phyloP scores from a whole-genome alignment of 1,140 invertebrate species.

The Pseudomyrmex gracilis region DNA sequence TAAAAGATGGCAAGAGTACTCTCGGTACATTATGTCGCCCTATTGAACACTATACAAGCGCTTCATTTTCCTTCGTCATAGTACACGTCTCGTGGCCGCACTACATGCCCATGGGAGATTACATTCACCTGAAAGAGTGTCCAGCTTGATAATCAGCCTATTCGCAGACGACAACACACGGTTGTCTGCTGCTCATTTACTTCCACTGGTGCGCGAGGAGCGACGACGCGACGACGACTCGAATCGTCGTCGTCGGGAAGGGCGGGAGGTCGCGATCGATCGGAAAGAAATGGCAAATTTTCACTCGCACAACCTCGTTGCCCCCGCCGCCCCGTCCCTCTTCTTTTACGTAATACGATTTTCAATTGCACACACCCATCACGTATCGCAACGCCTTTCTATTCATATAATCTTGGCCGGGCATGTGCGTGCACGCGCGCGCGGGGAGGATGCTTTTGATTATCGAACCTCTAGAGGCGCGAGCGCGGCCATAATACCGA shows the following conservation, averaged over 20 bases:
- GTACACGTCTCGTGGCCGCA: slow-evolving; percentile 11
- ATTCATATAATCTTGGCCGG: slow-evolving; percentile 76
- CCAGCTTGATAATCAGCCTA: slow-evolving; percentile 15
- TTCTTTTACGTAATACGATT: slow-evolving; percentile 77
- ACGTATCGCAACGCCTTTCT: slow-evolving; percentile 79
- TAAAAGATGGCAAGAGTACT: slow-evolving; percentile 39
- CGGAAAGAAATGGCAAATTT: slow-evolving; percentile 72
- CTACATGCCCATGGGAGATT: slow-evolving; percentile 13
- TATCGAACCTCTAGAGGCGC: slow-evolving; percentile 72
- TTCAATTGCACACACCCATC: slow-evolving; percentile 79
- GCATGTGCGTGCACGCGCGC: slow-evolving; percentile 23
- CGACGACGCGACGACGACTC: background rate
- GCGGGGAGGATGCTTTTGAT: slow-evolving; percentile 74
- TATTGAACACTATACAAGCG: slow-evolving; percentile 51
- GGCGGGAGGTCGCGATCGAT: slow-evolving; percentile 36
- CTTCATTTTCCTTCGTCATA: slow-evolving; percentile 50
- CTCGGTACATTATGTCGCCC: slow-evolving; percentile 50
- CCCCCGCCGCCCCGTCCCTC: background rate
- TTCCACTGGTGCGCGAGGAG: slow-evolving; percentile 23
- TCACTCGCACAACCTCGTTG: slow-evolving; percentile 47
- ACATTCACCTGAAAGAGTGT: slow-evolving; percentile 46
- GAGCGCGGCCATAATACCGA: slow-evolving; percentile 75
- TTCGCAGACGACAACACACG: slow-evolving; percentile 47
- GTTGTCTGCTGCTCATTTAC: slow-evolving; percentile 35
- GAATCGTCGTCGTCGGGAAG: background rate